Evolutionary conservation across 2,797 vertebrate genomes (phyloP).

Genomic region (Saxicola maurus): DNA sequence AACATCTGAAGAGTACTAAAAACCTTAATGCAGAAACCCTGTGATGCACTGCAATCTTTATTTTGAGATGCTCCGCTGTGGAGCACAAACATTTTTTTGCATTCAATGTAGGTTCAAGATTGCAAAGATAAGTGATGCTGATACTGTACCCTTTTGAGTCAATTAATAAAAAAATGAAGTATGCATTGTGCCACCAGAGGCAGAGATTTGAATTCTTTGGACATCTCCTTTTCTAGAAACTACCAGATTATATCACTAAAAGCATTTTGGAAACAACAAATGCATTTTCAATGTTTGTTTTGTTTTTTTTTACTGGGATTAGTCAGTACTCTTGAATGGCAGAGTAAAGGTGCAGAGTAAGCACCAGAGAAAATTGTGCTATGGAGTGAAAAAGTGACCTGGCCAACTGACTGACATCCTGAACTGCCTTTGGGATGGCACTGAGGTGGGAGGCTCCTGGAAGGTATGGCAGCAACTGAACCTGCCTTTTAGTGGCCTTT

Average conservation of each 20-base stretch:
- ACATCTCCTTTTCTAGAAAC: not conserved
- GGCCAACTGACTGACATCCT: rapidly evolving
- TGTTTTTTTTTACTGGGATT: not conserved
- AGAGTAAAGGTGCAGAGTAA: not conserved
- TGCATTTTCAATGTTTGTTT: not conserved
- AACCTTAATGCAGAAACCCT: not conserved
- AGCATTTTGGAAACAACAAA: not conserved
- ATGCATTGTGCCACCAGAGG: not conserved
- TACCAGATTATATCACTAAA: not conserved
- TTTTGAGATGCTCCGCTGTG: not conserved
- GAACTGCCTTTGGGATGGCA: not conserved
- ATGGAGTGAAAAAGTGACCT: not conserved
- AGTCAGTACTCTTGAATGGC: not conserved
- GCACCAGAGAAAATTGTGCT: not conserved
- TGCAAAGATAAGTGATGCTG: not conserved
- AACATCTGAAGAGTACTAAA: not conserved
- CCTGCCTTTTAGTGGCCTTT: not conserved
- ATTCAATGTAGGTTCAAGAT: not conserved
- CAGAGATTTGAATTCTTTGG: not conserved
- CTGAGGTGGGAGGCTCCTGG: not conserved
- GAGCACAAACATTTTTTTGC: not conserved
- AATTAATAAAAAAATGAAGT: not conserved
- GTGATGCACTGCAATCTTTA: not conserved
- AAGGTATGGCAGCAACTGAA: not conserved
- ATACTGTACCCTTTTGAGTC: not conserved